A percentile compares a stretch with the other conserved stretches of the same genome.
These are phyloP conservation scores for Trinorchestia longiramus DNA, from an alignment of 1,140 invertebrate species.

Conservation along the genomic window DNA sequence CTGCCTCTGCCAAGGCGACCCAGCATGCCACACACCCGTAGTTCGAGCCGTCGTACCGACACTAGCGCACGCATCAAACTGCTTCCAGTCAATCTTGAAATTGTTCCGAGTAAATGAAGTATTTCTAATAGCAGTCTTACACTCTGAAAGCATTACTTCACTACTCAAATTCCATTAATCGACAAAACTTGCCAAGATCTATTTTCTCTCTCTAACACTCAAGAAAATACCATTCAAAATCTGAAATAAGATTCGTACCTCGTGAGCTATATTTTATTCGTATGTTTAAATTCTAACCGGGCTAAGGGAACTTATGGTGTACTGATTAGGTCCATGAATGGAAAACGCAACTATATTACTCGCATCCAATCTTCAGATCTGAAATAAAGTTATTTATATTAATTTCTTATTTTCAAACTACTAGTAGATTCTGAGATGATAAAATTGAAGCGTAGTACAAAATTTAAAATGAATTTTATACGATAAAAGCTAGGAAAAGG, in stretches of 20 bases:
- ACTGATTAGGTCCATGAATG: neutral
- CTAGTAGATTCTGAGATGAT: neutral
- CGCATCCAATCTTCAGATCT: no score
- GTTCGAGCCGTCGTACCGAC: no score
- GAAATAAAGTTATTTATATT: no score
- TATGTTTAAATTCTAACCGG: neutral
- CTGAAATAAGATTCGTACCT: neutral
- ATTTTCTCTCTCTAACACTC: neutral
- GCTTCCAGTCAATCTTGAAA: no score
- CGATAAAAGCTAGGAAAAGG: neutral
- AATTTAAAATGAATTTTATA: neutral
- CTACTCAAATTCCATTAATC: neutral
- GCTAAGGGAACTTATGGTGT: neutral
- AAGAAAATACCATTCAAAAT: neutral
- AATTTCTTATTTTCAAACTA: no score
- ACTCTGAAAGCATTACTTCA: no score
- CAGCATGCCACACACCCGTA: no score
- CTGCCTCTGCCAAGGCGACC: neutral
- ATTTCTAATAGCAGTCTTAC: no score
- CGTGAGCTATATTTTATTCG: neutral
- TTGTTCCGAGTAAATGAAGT: neutral
- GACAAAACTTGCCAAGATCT: neutral
- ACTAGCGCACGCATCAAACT: no score
- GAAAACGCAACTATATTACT: neutral
- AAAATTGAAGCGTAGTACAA: neutral